Base-by-base conservation (phyloP, 2,888 invertebrate genomes). In the Sphinx pinastri region DNA sequence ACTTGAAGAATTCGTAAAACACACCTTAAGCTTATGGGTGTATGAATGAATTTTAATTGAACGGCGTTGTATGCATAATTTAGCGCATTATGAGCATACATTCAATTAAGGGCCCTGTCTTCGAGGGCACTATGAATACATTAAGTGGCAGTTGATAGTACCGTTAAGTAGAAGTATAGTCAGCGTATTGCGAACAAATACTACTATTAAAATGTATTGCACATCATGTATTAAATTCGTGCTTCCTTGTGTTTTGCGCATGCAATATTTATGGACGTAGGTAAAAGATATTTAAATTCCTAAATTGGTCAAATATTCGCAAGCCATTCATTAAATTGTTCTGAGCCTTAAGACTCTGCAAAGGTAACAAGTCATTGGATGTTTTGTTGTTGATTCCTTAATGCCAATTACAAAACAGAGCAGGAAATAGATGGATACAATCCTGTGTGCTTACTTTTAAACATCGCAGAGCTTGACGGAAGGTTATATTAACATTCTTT, bases 51-150 rank as follows among this genome's bases (percentile, higher is more conserved):
- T 80, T 71, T 85, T 52, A 74, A 67, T 70, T 80, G 76, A 38
- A 52, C 1, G 12, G 16, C 58, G 19, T 52, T 11, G 54, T 69
- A 71, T 80, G 80, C 83, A 84, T 86, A 82, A 86, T 83, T 84
- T 81, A 81, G 75, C 75, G 80, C 78, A 82, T 86, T 83, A 84
- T 82, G 81, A 81, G 79, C 81, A 79, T 79, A 83, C 79, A 84
- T 88, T 87, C 84, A 88, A 88, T 88, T 89, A 88, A 78, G 80
- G 80, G 78, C 78, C 80, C 80, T 81, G 82, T 85, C 84, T 77
- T 78, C 77, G 76, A 74, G 74, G 72, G 72, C 71, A 75, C 76
- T 78, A 74, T 72, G 72, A 76, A 72, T 75, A 77, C 77, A 80
- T 78, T 77, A 77, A 79, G 75, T 75, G 77, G 73, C 73, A 76